Evolutionary conservation across 2,113 vertebrate species (phyloP), one percentile per base, ranked within the genome.

Genomic region (Cynocephalus volans): DNA sequence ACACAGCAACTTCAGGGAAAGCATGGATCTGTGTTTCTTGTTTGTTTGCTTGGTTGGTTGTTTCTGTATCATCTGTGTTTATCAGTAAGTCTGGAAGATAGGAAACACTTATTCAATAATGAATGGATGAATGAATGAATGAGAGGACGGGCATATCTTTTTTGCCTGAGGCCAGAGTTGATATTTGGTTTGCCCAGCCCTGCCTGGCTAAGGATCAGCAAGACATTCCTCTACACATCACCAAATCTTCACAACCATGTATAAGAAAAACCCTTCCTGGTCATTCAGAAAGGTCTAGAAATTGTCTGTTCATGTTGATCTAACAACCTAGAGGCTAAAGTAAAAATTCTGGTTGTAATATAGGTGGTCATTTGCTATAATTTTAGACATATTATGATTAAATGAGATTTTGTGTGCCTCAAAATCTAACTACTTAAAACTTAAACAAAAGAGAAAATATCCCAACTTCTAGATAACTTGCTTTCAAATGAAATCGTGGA

Each of bases 391-490:
- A 82, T 14, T 77, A 41, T n/a, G 33, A 80, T 48, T 67, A 83
- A 90, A 81, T 81, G 54, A 90, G 17, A 88, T 90, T 65, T 77
- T 26, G 1, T 5, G 9, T 88, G 6, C 31, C 9, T 79, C 52
- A 64, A 79, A 86, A 92, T 77, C 19, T 64, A 79, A 67, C 11
- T 82, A 91, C 31, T 91, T 86, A 83, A 83, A 89, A 21, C 3
- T 36, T 62, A 45, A 15, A 50, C 75, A 69, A 70, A 18, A 56
- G 8, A 70, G 5, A 85, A 87, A 93, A 24, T 52, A 73, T 12
- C 4, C 1, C 2, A 31, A 48, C 5, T 62, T 87, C 11, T 90
- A 64, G 21, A 75, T 33, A 80, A 70, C 45, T 84, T 23, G 18
- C 15, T 92, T 96, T 65, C 58, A 48, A 58, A 8, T 86, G 11